phyloP scores from a whole-genome alignment of 2,888 invertebrate species.

The Pegoplata infirma region DNA sequence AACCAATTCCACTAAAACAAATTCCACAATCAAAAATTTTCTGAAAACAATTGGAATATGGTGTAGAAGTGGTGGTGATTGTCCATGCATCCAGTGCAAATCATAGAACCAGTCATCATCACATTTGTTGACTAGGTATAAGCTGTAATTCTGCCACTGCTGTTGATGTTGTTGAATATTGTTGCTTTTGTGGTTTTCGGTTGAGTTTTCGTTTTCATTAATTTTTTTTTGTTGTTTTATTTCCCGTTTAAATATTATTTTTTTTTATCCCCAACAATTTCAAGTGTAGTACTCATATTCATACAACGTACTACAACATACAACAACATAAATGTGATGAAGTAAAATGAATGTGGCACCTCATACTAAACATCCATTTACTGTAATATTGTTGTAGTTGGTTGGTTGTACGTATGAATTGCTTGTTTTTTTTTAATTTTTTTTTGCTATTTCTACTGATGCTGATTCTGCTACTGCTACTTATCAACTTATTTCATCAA shows the following conservation, averaged over 20 bases:
- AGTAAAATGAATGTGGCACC: constrained; percentile 47
- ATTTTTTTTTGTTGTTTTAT: constrained; percentile 40
- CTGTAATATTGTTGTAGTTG: not conserved
- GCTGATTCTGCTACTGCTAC: constrained; percentile 34
- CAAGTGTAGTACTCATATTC: constrained; percentile 1
- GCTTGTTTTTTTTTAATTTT: no score
- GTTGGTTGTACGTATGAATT: constrained; percentile 9
- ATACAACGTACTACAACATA: not conserved
- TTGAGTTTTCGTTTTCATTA: constrained; percentile 48
- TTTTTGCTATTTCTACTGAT: constrained; percentile 35
- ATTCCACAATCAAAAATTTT: no score
- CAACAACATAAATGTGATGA: constrained; percentile 36
- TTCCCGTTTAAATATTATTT: constrained; percentile 45
- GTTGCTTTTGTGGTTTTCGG: constrained; percentile 46
- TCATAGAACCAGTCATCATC: not conserved
- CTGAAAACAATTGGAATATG: no score
- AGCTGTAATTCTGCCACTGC: constrained; percentile 27
- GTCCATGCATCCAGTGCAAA: constrained; percentile 26
- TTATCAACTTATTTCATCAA: constrained; percentile 52
- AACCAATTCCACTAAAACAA: no score
- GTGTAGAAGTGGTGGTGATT: no score
- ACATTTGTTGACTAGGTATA: constrained; percentile 37
- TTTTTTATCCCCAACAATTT: constrained; percentile 32
- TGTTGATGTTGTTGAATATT: constrained; percentile 14
- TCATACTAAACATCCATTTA: constrained; percentile 49